Evolutionary conservation across 2,113 vertebrate species (phyloP).

Genomic region (Anolis sagrei): DNA sequence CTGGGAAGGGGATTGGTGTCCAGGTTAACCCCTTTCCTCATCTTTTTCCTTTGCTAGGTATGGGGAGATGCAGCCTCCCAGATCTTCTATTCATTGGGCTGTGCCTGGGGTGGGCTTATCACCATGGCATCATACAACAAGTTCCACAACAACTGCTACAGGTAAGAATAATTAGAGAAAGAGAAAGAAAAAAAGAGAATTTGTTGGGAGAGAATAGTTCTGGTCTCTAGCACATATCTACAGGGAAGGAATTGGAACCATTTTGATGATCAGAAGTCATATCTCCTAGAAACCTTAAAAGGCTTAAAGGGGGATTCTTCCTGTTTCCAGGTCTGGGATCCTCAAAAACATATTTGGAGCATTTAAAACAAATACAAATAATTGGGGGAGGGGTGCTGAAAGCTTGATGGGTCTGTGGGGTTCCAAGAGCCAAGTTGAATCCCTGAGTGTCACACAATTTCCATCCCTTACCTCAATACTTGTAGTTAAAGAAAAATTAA

Average conservation of each 20-base stretch:
- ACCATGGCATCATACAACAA: constrained; percentile 99
- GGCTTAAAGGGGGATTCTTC: no score
- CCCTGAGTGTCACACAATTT: no score
- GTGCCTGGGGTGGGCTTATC: constrained; percentile 97
- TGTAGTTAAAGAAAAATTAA: background rate
- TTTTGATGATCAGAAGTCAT: no score
- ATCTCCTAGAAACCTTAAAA: no score
- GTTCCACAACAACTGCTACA: constrained; percentile 98
- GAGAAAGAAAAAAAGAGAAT: background rate
- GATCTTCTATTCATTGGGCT: constrained; percentile 98
- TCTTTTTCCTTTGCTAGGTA: constrained; percentile 77
- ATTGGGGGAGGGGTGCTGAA: no score
- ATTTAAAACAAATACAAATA: no score
- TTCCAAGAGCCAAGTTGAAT: no score
- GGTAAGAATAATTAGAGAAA: constrained; percentile 73
- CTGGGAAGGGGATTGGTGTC: no score
- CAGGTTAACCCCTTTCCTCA: background rate
- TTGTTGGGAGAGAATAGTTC: background rate
- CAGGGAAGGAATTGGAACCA: background rate
- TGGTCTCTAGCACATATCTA: background rate
- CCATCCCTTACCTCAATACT: background rate
- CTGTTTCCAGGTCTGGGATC: no score
- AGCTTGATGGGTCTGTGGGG: no score
- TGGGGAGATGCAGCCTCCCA: constrained; percentile 98
- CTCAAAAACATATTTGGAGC: no score